These are phyloP conservation scores for Microplitis manilae DNA, from an alignment of 2,888 invertebrate genomes.

Conservation along the genomic window DNA sequence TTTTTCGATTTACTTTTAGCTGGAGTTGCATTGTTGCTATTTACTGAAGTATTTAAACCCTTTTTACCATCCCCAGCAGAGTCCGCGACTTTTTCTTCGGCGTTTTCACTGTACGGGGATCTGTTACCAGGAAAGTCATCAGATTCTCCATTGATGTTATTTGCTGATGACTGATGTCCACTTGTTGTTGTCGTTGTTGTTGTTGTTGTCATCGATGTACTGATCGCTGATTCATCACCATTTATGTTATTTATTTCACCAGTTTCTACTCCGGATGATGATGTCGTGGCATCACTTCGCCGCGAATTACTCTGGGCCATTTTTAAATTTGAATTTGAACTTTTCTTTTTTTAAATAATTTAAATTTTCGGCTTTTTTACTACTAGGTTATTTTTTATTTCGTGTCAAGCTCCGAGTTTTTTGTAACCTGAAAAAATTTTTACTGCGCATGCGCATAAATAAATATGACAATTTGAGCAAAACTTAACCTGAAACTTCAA, in stretches of 20 bases:
- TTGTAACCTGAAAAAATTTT: too few relatives aligned
- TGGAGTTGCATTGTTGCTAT: constrained; percentile 52
- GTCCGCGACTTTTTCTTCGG: constrained; percentile 63
- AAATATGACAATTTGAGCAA: too few relatives aligned
- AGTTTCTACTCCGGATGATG: constrained; percentile 49
- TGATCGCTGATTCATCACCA: neutral
- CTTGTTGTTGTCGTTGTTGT: neutral
- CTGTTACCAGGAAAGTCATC: constrained; percentile 60
- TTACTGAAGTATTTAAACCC: constrained; percentile 36
- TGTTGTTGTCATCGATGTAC: neutral
- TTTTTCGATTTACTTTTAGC: constrained; percentile 75
- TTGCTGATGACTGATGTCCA: neutral
- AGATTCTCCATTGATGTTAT: constrained; percentile 58
- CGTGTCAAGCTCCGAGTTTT: too few relatives aligned
- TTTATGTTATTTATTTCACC: neutral
- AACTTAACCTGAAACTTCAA: too few relatives aligned
- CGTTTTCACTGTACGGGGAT: constrained; percentile 53
- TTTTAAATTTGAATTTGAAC: neutral
- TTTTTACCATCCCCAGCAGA: constrained; percentile 58
- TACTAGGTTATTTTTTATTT: too few relatives aligned
- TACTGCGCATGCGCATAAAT: too few relatives aligned
- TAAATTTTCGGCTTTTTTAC: too few relatives aligned
- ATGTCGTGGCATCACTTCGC: neutral
- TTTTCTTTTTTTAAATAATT: too few relatives aligned
- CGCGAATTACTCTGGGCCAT: neutral